These are phyloP conservation scores for Leptura quadrifasciata DNA, from an alignment of 2,888 invertebrate species.

Conservation along the genomic window DNA sequence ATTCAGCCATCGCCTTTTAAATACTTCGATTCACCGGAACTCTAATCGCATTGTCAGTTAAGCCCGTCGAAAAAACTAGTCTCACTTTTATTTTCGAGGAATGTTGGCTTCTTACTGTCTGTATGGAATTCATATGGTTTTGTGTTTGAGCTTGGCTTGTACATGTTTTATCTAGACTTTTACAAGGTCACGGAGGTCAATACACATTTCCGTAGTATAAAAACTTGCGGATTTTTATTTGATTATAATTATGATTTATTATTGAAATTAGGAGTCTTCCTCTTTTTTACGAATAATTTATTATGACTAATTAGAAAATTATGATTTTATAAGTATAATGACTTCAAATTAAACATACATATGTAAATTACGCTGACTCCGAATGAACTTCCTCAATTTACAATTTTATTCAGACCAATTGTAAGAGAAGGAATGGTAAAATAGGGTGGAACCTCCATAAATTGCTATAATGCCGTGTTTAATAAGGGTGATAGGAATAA, in stretches of 20 bases:
- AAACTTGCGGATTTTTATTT: conserved; percentile 38
- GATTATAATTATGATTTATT: conserved; percentile 29
- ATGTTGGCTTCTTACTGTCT: conserved; percentile 29
- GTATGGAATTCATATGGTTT: conserved; percentile 37
- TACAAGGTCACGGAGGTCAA: conserved; percentile 44
- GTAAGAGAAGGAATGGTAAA: too few species aligned
- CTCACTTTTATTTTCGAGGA: conserved; percentile 41
- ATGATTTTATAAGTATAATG: not conserved
- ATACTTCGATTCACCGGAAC: conserved; percentile 54
- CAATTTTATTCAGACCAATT: too few species aligned
- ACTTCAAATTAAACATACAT: not conserved
- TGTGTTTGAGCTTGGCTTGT: conserved; percentile 6
- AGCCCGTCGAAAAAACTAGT: conserved; percentile 41
- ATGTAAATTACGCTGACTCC: not conserved
- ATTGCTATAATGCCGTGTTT: too few species aligned
- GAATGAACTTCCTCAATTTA: not conserved
- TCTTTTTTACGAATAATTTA: conserved; percentile 13
- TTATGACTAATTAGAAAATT: not conserved
- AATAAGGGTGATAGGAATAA: too few species aligned
- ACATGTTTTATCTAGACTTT: conserved; percentile 10
- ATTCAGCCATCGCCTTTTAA: conserved; percentile 56
- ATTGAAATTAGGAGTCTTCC: conserved; percentile 15
- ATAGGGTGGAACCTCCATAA: too few species aligned
- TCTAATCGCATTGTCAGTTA: conserved; percentile 42
- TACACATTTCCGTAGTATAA: conserved; percentile 38